A percentile compares a stretch with the other conserved stretches of the same genome.
Evolutionary conservation across 2,113 vertebrate genomes (phyloP).

Genomic region (Dromas ardeola): DNA sequence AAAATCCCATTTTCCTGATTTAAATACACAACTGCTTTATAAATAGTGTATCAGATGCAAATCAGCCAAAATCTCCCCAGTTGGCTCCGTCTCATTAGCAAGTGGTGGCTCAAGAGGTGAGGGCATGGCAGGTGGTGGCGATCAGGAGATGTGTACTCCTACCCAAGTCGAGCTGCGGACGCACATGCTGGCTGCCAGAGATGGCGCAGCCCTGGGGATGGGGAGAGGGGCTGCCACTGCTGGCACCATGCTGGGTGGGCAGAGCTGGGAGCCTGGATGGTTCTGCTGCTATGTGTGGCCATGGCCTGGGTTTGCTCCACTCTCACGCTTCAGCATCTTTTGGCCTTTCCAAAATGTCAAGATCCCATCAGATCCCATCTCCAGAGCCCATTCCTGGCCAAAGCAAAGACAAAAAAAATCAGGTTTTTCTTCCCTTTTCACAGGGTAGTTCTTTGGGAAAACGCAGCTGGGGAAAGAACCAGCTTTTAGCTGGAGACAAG

Average conservation of each 20-base stretch:
- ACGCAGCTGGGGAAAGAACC: background rate
- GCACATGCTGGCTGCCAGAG: fast-evolving
- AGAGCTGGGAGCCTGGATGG: background rate
- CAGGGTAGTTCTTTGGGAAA: background rate
- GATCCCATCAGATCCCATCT: background rate
- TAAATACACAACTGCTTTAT: background rate
- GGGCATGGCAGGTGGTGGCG: background rate
- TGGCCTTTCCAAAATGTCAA: background rate
- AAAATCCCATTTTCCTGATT: background rate
- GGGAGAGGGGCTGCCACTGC: background rate
- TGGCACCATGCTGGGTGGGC: fast-evolving
- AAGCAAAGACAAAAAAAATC: background rate
- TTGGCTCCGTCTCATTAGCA: background rate
- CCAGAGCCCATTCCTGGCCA: background rate
- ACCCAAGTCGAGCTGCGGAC: fast-evolving
- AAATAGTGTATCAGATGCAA: background rate
- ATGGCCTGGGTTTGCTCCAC: background rate
- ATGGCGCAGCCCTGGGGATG: fast-evolving
- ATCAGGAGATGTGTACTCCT: background rate
- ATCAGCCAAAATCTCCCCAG: background rate
- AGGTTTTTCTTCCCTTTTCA: background rate
- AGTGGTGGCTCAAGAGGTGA: background rate
- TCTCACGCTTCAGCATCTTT: background rate
- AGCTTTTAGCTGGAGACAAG: background rate
- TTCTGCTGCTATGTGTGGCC: background rate